phyloP scores from a whole-genome alignment of 2,113 vertebrate species.

The Ramphastos sulfuratus region DNA sequence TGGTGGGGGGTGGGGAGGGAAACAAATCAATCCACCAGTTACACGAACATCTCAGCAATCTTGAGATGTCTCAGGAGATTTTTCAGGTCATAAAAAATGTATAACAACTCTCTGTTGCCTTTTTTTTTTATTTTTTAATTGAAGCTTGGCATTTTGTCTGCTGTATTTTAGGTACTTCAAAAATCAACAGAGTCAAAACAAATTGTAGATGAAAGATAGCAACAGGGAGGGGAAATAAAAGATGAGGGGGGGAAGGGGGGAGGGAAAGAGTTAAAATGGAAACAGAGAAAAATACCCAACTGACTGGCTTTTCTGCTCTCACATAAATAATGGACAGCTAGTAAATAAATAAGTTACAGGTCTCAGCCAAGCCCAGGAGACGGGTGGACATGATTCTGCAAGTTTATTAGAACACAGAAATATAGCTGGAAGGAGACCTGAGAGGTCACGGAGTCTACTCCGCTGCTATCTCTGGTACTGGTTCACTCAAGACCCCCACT shows the following conservation, averaged over 20 bases:
- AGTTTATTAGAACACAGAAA: conserved; percentile 41
- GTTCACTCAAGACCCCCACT: not conserved
- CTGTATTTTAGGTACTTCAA: conserved; percentile 4
- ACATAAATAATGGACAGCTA: conserved; percentile 49
- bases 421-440: not conserved
- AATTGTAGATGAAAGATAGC: not conserved
- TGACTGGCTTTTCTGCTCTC: not conserved
- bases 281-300: not conserved
- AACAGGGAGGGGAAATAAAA: not conserved
- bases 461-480: not conserved
- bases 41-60: conserved; percentile 58
- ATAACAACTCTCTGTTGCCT: not conserved
- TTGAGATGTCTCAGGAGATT: conserved; percentile 45
- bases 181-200: conserved; percentile 20
- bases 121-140: conserved; percentile 43
- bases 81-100: conserved; percentile 71
- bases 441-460: not conserved
- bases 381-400: conserved; percentile 43
- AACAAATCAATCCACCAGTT: conserved; percentile 49
- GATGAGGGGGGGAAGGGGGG: not conserved
- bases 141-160: not conserved
- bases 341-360: conserved; percentile 52
- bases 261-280: conserved; percentile 25
- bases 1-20: rapidly evolving
- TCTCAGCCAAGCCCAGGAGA: not conserved